A percentile compares a stretch with the other conserved stretches of the same genome.
These are phyloP conservation scores for Linepithema humile DNA, from an alignment of 1,140 invertebrate species.

Conservation along the genomic window DNA sequence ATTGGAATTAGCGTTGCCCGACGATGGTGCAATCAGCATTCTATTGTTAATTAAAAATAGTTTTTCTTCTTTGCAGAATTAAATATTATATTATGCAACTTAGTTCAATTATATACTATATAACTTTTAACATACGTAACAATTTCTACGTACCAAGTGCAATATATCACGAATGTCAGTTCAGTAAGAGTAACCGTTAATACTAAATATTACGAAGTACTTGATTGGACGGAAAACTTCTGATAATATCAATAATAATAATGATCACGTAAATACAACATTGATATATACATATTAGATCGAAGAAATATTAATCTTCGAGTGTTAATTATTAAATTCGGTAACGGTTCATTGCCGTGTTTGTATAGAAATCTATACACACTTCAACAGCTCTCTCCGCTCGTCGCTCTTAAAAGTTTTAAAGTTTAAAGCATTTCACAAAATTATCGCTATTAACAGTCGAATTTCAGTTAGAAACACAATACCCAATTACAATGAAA, in stretches of 20 bases:
- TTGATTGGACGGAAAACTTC: conserved; percentile 41
- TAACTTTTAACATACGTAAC: conserved; percentile 12
- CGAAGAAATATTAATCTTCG: background rate
- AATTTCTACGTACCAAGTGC: background rate
- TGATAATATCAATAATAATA: conserved; percentile 37
- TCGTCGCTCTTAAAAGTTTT: background rate
- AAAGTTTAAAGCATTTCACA: conserved; percentile 1
- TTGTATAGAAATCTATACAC: conserved; percentile 12
- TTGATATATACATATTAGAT: conserved; percentile 13
- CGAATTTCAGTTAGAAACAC: background rate
- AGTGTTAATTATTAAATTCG: conserved; percentile 30
- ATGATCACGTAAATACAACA: background rate
- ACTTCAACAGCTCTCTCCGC: background rate
- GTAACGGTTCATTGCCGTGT: conserved; percentile 34
- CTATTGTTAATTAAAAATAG: conserved; percentile 4
- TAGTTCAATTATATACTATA: background rate
- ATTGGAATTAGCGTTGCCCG: background rate
- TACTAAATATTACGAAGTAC: conserved; percentile 35
- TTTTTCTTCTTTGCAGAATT: background rate
- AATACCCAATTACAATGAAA: background rate
- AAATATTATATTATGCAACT: background rate
- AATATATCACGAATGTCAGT: background rate
- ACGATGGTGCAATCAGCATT: background rate
- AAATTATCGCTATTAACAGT: background rate
- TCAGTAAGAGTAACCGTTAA: background rate